phyloP scores from a whole-genome alignment of 2,888 invertebrate species.

The Mallateleia sp. region DNA sequence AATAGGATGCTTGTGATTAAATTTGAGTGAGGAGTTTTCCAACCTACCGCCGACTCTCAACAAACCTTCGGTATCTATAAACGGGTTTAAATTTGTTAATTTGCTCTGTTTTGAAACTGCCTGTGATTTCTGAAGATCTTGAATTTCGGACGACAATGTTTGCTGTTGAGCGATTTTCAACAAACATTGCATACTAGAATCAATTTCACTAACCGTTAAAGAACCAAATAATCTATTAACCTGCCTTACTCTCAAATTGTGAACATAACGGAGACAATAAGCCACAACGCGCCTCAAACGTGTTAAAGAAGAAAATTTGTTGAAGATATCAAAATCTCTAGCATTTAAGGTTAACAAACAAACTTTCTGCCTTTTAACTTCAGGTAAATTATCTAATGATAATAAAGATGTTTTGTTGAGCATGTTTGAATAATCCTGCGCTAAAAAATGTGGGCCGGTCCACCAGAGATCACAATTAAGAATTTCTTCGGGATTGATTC shows the following conservation, averaged over 20 bases:
- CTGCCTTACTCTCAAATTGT: constrained; percentile 27
- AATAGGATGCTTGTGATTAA: constrained; percentile 20
- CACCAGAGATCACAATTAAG: constrained; percentile 18
- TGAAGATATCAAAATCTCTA: neutral
- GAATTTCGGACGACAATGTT: constrained; percentile 35
- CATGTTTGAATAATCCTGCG: neutral
- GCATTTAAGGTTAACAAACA: neutral
- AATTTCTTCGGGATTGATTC: constrained; percentile 5
- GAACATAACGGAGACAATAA: constrained; percentile 13
- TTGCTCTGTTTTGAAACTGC: constrained; percentile 3
- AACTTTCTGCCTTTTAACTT: neutral
- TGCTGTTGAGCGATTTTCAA: constrained; percentile 25
- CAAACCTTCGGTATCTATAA: constrained; percentile 35
- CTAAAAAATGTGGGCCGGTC: constrained; percentile 7
- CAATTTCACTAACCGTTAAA: constrained; percentile 48
- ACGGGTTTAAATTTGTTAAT: constrained; percentile 12
- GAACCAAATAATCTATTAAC: constrained; percentile 63
- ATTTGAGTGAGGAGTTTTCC: neutral
- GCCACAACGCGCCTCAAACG: constrained; percentile 32
- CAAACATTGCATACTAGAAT: neutral
- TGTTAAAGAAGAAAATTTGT: constrained; percentile 31
- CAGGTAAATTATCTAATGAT: constrained; percentile 2
- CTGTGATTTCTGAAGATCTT: too few relatives aligned
- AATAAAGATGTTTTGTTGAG: neutral
- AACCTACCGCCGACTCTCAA: constrained; percentile 45